Evolutionary conservation across 2,888 invertebrate species (phyloP).

Genomic region (Anorthoa munda): DNA sequence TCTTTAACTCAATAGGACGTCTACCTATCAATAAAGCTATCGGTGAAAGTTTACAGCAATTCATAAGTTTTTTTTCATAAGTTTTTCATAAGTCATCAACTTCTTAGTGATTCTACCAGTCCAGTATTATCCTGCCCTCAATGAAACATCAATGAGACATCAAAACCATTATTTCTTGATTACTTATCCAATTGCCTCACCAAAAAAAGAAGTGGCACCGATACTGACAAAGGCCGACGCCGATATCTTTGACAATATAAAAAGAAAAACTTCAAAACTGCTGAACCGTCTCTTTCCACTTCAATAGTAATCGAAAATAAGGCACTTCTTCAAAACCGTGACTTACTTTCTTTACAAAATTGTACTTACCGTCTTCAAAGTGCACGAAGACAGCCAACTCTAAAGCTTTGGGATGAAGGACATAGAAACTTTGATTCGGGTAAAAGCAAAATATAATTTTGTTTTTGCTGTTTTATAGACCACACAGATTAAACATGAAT

Average conservation of each 20-base stretch:
- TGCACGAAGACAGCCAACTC: constrained; percentile 22
- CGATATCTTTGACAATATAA: constrained; percentile 52
- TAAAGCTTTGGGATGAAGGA: constrained; percentile 13
- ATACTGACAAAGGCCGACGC: constrained; percentile 52
- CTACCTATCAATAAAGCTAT: neutral
- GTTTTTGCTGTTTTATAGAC: constrained; percentile 31
- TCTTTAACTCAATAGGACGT: neutral
- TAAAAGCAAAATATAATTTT: constrained; percentile 25
- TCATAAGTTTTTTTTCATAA: constrained; percentile 8
- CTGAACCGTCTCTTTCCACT: constrained; percentile 82
- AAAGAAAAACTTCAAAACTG: constrained; percentile 65
- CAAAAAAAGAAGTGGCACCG: constrained; percentile 47
- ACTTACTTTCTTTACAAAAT: constrained; percentile 75
- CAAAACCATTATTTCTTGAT: constrained; percentile 61
- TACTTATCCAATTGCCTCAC: constrained; percentile 58
- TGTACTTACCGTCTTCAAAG: constrained; percentile 58
- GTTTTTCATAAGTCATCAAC: constrained; percentile 1
- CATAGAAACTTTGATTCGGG: constrained; percentile 10
- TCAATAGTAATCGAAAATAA: constrained; percentile 74
- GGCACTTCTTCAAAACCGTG: constrained; percentile 77
- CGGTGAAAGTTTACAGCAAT: neutral
- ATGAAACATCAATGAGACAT: constrained; percentile 59
- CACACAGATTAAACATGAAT: constrained; percentile 69
- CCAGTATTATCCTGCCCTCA: constrained; percentile 44
- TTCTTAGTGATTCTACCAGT: constrained; percentile 36